Base-by-base conservation (phyloP, 2,797 vertebrate species). In the Aythya fuligula region DNA sequence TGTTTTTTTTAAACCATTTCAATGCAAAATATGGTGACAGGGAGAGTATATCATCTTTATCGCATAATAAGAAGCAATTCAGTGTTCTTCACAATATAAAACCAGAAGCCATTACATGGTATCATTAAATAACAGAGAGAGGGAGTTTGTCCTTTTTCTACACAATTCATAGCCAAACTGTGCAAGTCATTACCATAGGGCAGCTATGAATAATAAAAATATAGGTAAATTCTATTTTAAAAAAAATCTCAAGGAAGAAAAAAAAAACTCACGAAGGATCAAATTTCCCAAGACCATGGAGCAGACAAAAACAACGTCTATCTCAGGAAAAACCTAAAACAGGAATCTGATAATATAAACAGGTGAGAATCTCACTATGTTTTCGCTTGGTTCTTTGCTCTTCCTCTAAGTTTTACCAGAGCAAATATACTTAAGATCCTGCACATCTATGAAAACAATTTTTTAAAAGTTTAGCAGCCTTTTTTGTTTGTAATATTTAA, bases 271-370 rank as follows among this genome's bases (percentile, higher is more conserved):
- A 47, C 8, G 8, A 20, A n/a, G 67, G 11, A 57, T 79, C 64
- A 77, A 56, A 10, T 20, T 64, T 21, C 41, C 19, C 19, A 74
- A 77, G 24, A 21, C 11, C 19, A 5, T 0, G 0, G 10, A 32
- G 14, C 6, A 80, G 19, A 15, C 13, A 79, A 82, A 21, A 25
- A 41, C 0, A 0, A 24, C 20, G 20, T 58, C 3, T 27, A 13
- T 14, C 9, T 41, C 64, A 28, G 9, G 13, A 77, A 78, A 49
- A 53, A 43, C 61, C 58, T 65, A 12, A 79, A 84, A 5, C 22
- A 64, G 39, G 27, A 92, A 57, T 27, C 39, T 39, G 25, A 62
- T 27, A 53, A 73, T 9, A 47, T 4, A 65, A 11, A 60, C 4
- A 57, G 24, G 51, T 36, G 11, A 1, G 2, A 70, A n/a, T 77